A percentile compares a stretch with the other conserved stretches of the same genome.
phyloP scores from a whole-genome alignment of 2,888 invertebrate genomes.

The Aleiodes leptofemur region DNA sequence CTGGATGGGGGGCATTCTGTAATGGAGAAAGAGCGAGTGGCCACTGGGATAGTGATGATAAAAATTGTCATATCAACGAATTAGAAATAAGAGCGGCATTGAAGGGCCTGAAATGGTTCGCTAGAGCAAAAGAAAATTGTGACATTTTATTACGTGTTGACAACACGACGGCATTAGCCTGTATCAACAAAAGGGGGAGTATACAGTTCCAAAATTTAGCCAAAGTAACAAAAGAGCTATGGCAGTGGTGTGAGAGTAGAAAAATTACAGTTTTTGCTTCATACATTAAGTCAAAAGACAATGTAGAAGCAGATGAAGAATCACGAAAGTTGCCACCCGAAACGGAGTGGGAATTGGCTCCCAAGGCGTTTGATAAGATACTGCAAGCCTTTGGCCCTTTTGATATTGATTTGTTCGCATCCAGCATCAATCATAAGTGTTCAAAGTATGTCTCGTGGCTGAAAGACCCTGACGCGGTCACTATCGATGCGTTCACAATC shows the following conservation, averaged over 20 bases:
- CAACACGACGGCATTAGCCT: constrained; percentile 50
- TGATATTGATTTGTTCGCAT: constrained; percentile 58
- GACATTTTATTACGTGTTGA: constrained; percentile 46
- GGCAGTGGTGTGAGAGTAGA: constrained; percentile 46
- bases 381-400: constrained; percentile 18
- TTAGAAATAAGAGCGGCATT: constrained; percentile 11
- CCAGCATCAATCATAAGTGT: constrained; percentile 56
- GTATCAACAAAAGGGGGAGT: constrained; percentile 51
- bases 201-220: constrained; percentile 39
- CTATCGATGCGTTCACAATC: neutral
- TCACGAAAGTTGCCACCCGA: neutral
- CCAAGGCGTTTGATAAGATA: constrained; percentile 16
- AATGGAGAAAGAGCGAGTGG: neutral
- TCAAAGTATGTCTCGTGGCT: constrained; percentile 54
- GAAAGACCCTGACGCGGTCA: constrained; percentile 43
- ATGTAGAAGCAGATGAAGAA: constrained; percentile 6
- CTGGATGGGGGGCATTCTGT: constrained; percentile 21
- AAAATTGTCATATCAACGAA: constrained; percentile 17
- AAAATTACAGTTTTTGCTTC: neutral
- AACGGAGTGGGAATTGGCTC: constrained; percentile 19
- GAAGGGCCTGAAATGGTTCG: constrained; percentile 31
- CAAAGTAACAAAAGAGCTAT: constrained; percentile 33
- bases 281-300: constrained; percentile 14
- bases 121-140: constrained; percentile 30
- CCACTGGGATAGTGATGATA: neutral